Base-by-base conservation (phyloP, 2,888 invertebrate species). In the Rhynchonema sp. region DNA sequence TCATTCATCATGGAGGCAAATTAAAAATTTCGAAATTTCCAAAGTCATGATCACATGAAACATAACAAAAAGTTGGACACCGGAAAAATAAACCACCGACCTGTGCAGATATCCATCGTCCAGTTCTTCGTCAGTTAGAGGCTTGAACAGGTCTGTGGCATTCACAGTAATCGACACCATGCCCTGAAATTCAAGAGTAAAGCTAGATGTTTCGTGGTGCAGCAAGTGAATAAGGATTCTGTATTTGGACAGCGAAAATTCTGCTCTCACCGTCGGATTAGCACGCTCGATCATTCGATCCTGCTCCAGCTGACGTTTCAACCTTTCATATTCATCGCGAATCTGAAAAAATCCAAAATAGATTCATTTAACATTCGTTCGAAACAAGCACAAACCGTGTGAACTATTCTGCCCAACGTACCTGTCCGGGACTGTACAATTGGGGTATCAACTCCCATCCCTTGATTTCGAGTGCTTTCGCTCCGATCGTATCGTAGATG, bases 321-420 rank as follows among this genome's bases (percentile, higher is more conserved):
- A 68, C 62, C 87, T 81, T 75, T 94, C 91, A 79, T 89, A 94
- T 76, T 94, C 94, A 62, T 91, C 91, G 60, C 90, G 1, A 92
- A 90, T 1, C 91, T 89, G 73, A 86, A n/a, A n/a, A n/a, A n/a
- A n/a, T n/a, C n/a, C n/a, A n/a, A n/a, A n/a, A n/a, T n/a, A n/a
- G n/a, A n/a, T n/a, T n/a, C n/a, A n/a, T n/a, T n/a, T n/a, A n/a
- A n/a, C n/a, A n/a, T n/a, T n/a, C n/a, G n/a, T n/a, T n/a, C n/a
- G n/a, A n/a, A n/a, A n/a, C n/a, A n/a, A n/a, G n/a, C n/a, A n/a
- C n/a, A n/a, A n/a, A n/a, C n/a, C n/a, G n/a, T n/a, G n/a, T n/a
- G n/a, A n/a, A n/a, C n/a, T n/a, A n/a, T n/a, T n/a, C n/a, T n/a
- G n/a, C n/a, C n/a, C n/a, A n/a, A n/a, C n/a, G n/a, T n/a, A n/a